A percentile compares a stretch with the other conserved stretches of the same genome.
Evolutionary conservation across 2,888 invertebrate species (phyloP).

Genomic region (Melieria omissa): DNA sequence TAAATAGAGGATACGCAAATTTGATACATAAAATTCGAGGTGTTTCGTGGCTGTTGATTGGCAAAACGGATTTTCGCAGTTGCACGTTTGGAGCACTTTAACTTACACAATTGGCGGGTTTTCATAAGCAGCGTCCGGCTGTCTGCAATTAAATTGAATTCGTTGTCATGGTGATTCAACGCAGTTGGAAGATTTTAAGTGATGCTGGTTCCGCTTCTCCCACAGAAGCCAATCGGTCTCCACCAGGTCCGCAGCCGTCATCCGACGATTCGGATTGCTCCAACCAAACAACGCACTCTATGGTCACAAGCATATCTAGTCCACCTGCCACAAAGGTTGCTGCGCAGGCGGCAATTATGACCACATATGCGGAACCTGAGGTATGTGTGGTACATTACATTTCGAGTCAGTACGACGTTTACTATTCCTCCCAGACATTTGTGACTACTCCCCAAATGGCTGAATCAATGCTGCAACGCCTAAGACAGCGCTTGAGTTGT

Average conservation of each 20-base stretch:
- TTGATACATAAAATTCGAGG: too few species aligned
- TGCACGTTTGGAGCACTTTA: too few species aligned
- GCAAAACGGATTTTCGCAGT: too few species aligned
- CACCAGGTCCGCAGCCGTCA: slow-evolving; percentile 57
- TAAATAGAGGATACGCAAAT: too few species aligned
- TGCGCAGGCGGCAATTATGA: slow-evolving; percentile 23
- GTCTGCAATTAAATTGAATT: too few species aligned
- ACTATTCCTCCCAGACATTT: slow-evolving; percentile 53
- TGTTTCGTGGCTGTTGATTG: too few species aligned
- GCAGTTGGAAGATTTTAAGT: slow-evolving; percentile 64
- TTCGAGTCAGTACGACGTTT: too few species aligned
- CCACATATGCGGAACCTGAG: slow-evolving; percentile 38
- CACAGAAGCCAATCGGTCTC: slow-evolving; percentile 53
- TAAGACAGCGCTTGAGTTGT: slow-evolving; percentile 60
- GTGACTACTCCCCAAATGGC: slow-evolving; percentile 64
- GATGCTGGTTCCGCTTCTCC: slow-evolving; percentile 52
- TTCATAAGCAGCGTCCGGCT: too few species aligned
- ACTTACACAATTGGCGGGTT: too few species aligned
- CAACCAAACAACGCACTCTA: slow-evolving; percentile 64
- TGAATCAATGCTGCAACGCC: slow-evolving; percentile 59
- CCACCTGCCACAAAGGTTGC: slow-evolving; percentile 38
- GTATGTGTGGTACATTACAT: slow-evolving; percentile 25
- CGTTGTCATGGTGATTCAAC: slow-evolving; percentile 63
- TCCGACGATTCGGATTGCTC: slow-evolving; percentile 67
- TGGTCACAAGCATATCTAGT: slow-evolving; percentile 56